A percentile compares a stretch with the other conserved stretches of the same genome.
Conservation (phyloP, 1,140 invertebrate species). For the Myzus persicae region DNA sequence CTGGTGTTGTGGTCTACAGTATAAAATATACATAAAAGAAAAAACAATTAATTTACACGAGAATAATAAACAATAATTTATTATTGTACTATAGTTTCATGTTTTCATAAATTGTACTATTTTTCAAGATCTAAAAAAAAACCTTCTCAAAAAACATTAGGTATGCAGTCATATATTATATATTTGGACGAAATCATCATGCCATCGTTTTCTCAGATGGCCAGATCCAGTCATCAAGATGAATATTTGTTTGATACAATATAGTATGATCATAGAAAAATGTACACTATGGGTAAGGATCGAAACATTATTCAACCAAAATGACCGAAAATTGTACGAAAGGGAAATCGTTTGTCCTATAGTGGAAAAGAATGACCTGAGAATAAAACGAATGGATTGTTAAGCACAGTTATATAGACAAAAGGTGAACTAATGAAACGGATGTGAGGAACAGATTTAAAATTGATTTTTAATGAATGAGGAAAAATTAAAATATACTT, state of each 20-base stretch:
- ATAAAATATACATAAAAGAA: not conserved
- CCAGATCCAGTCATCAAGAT: not conserved
- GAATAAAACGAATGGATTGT: not conserved
- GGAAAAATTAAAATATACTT: conserved; percentile 11
- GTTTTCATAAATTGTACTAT: not conserved
- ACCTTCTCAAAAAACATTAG: not conserved
- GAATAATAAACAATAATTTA: not conserved
- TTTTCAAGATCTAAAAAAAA: not conserved
- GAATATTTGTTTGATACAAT: not conserved
- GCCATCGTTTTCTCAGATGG: not conserved
- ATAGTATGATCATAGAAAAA: not conserved
- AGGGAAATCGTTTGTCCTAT: not conserved
- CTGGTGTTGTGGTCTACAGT: not conserved
- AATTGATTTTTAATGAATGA: not conserved
- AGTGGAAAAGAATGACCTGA: not conserved
- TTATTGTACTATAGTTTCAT: not conserved
- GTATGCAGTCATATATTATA: not conserved
- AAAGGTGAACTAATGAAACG: not conserved
- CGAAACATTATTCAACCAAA: not conserved
- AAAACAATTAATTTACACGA: not conserved
- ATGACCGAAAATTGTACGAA: not conserved
- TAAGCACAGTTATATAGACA: not conserved
- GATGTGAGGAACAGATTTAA: not conserved
- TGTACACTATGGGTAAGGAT: not conserved
- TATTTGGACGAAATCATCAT: not conserved